Base-by-base conservation (phyloP, 2,888 invertebrate species). In the Acrobasis consociella region DNA sequence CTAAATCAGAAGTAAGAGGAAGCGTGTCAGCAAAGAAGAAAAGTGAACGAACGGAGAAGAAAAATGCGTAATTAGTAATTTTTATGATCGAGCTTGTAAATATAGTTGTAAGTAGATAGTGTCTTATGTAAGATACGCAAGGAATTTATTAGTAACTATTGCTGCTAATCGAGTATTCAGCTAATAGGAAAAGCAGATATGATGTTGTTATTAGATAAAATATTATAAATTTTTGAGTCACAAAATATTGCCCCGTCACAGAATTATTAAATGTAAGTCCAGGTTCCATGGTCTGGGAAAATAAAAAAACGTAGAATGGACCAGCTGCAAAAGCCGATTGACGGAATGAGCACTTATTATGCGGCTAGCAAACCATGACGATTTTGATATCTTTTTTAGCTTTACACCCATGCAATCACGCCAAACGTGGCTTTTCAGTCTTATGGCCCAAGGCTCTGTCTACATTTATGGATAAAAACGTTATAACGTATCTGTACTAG, bases 11-110 rank as follows among this genome's bases (percentile, higher is more conserved):
- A 53, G 46, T n/a, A 5, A 46, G 2, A 46, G 13, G n/a, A 46
- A 71, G 66, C 17, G 59, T 67, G 46, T 64, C 75, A 11, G 60
- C 66, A n/a, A 85, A 80, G 69, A 78, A 77, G 69, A 77, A 76
- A 66, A 74, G 67, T 60, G 78, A 80, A 37, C 77, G 72, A 69
- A 70, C 68, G 39, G 83, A 84, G 55, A 83, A 80, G 69, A 85
- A 81, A 64, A 83, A 80, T 37, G 75, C 80, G 52, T 78, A 76
- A 64, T 68, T 66, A 66, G 52, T 64, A 69, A 65, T 67, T 69
- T 49, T 64, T 62, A 51, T 58, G 59, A 65, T 67, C 68, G 68
- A 64, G 67, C 53, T 65, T 80, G 78, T 82, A 80, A 80, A 79
- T 81, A 81, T 80, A 77, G 72, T 37, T 66, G 9, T 67, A 70